A percentile compares a stretch with the other conserved stretches of the same genome.
phyloP scores from a whole-genome alignment of 2,113 vertebrate genomes.

The Oryzias curvinotus region DNA sequence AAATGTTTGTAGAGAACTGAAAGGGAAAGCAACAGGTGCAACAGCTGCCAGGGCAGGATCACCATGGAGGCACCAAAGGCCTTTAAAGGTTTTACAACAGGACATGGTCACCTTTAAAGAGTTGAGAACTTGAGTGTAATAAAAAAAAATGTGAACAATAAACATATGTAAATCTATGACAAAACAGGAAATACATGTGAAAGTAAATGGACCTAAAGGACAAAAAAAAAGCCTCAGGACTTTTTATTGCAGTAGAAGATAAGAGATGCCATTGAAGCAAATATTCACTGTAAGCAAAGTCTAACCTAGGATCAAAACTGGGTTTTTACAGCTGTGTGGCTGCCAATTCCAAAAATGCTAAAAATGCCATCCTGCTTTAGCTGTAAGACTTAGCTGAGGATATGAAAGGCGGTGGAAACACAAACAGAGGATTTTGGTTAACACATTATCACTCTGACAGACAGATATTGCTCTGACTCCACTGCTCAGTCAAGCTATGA shows the following conservation, averaged over 20 bases:
- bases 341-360: conserved; percentile 68
- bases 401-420: conserved; percentile 61
- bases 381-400: conserved; percentile 42
- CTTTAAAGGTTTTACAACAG: conserved; percentile 12
- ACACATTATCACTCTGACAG: conserved; percentile 15
- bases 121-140: not conserved
- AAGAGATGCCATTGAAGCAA: conserved; percentile 52
- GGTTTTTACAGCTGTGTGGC: conserved; percentile 68
- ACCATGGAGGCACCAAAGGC: conserved; percentile 8
- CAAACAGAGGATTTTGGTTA: conserved; percentile 37
- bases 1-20: conserved; percentile 32
- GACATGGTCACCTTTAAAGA: not conserved
- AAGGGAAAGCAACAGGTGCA: conserved; percentile 46
- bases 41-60: conserved; percentile 31
- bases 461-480: conserved; percentile 6
- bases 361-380: conserved; percentile 57
- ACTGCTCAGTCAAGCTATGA: conserved; percentile 34
- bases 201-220: conserved; percentile 19
- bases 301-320: conserved; percentile 46
- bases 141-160: not conserved
- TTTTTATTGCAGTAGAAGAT: conserved; percentile 20
- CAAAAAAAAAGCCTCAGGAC: conserved; percentile 18
- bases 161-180: not conserved
- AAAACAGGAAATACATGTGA: not conserved
- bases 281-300: conserved; percentile 65